Percentiles rank a stretch among this genome's conserved stretches.
These are phyloP conservation scores for Nephrocerus scutellatus DNA, from an alignment of 2,888 invertebrate species.

Conservation along the genomic window DNA sequence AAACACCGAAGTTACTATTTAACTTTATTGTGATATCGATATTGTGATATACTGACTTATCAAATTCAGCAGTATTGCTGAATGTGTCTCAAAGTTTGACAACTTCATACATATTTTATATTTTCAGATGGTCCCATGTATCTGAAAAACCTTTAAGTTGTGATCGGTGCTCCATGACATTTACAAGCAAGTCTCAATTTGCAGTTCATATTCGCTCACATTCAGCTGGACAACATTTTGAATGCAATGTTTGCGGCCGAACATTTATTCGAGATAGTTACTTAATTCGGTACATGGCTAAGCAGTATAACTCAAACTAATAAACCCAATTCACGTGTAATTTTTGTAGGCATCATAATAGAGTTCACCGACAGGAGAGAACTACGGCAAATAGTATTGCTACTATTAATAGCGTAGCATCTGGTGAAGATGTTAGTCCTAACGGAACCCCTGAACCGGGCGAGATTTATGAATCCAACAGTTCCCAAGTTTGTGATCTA, in stretches of 20 bases:
- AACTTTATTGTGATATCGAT: no score
- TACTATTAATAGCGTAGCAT: slow-evolving; percentile 50
- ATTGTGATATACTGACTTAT: no score
- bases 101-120: no score
- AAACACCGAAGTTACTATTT: no score
- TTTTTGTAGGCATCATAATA: slow-evolving; percentile 58
- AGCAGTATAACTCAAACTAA: not conserved
- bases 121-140: slow-evolving; percentile 65
- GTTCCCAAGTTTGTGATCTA: slow-evolving; percentile 31
- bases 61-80: no score
- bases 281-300: slow-evolving; percentile 56
- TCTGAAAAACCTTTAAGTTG: slow-evolving; percentile 68
- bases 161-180: slow-evolving; percentile 65
- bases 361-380: slow-evolving; percentile 61
- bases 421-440: slow-evolving; percentile 28
- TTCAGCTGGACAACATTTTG: slow-evolving; percentile 61
- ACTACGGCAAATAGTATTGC: slow-evolving; percentile 54
- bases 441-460: slow-evolving; percentile 26
- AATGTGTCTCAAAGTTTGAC: no score
- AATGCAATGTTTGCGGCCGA: slow-evolving; percentile 67
- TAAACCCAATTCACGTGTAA: slow-evolving; percentile 1
- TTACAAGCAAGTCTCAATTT: slow-evolving; percentile 68
- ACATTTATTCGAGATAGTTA: slow-evolving; percentile 71
- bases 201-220: slow-evolving; percentile 70
- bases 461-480: slow-evolving; percentile 29